Evolutionary conservation across 2,888 invertebrate genomes (phyloP).

Genomic region (Epicampocera succincta): DNA sequence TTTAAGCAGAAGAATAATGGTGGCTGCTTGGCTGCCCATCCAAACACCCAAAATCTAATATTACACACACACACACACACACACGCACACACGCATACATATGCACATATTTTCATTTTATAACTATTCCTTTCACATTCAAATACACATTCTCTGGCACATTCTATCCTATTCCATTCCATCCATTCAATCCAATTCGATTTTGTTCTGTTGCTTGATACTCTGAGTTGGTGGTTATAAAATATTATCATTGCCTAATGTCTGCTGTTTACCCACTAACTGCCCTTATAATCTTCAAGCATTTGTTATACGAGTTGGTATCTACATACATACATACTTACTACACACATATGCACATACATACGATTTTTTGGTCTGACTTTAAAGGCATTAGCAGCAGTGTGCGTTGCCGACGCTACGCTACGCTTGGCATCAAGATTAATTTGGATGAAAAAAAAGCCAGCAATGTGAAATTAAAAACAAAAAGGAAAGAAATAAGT

Average conservation of each 20-base stretch:
- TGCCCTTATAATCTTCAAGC: slow-evolving; percentile 65
- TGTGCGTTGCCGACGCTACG: slow-evolving; percentile 73
- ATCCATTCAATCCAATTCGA: slow-evolving; percentile 49
- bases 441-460: slow-evolving; percentile 75
- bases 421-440: slow-evolving; percentile 78
- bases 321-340: no score
- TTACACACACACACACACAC: no score
- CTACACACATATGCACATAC: no score
- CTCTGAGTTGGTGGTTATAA: slow-evolving; percentile 48
- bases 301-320: slow-evolving; percentile 16
- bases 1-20: slow-evolving; percentile 20
- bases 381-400: slow-evolving; percentile 40
- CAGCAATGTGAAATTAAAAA: slow-evolving; percentile 49
- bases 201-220: slow-evolving; percentile 35
- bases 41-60: slow-evolving; percentile 25
- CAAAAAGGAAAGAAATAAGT: slow-evolving; percentile 79
- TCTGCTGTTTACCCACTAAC: slow-evolving; percentile 60
- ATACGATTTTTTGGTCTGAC: neutral
- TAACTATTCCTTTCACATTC: neutral
- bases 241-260: slow-evolving; percentile 64
- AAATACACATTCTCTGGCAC: neutral
- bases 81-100: no score
- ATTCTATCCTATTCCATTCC: slow-evolving; percentile 7
- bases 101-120: slow-evolving; percentile 20
- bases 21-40: slow-evolving; percentile 13